Percentiles rank a stretch among this genome's conserved stretches.
Conservation (phyloP, 2,888 invertebrate species). For the Acrobasis suavella region DNA sequence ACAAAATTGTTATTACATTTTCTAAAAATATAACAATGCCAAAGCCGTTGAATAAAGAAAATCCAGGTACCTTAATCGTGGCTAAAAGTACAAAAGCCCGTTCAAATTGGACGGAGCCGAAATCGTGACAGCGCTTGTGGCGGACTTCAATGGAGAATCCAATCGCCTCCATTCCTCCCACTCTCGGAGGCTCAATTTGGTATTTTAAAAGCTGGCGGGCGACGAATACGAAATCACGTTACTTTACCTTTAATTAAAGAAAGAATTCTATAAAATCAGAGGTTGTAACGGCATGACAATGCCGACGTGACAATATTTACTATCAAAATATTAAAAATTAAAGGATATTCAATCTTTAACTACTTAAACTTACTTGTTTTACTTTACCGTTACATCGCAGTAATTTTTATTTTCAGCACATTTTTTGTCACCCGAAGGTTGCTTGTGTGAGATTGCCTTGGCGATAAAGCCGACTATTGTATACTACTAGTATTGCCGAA, state of each 20-base stretch:
- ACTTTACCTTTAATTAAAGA: not conserved
- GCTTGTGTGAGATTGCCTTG: too few species aligned
- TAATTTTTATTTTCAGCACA: too few species aligned
- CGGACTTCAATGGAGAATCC: slow-evolving; percentile 16
- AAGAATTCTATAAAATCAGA: not conserved
- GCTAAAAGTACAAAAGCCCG: slow-evolving; percentile 6
- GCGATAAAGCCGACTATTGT: too few species aligned
- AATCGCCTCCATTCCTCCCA: not conserved
- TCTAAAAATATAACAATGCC: not conserved
- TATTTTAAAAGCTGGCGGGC: not conserved
- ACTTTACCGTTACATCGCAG: too few species aligned
- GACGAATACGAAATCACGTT: not conserved
- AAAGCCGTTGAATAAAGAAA: not conserved
- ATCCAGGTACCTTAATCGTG: not conserved
- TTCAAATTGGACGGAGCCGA: slow-evolving; percentile 16
- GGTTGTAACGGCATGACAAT: not conserved
- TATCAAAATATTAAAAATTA: too few species aligned
- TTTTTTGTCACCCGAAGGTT: too few species aligned
- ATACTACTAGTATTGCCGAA: too few species aligned
- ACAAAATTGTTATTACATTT: too few species aligned
- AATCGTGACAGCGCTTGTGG: slow-evolving; percentile 7
- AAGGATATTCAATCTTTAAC: too few species aligned
- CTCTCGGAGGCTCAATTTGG: not conserved
- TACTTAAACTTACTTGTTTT: too few species aligned
- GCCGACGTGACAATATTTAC: too few species aligned